A percentile compares a stretch with the other conserved stretches of the same genome.
Evolutionary conservation across 2,797 vertebrate species (phyloP).

Genomic region (Triplophysa yarkandensis): DNA sequence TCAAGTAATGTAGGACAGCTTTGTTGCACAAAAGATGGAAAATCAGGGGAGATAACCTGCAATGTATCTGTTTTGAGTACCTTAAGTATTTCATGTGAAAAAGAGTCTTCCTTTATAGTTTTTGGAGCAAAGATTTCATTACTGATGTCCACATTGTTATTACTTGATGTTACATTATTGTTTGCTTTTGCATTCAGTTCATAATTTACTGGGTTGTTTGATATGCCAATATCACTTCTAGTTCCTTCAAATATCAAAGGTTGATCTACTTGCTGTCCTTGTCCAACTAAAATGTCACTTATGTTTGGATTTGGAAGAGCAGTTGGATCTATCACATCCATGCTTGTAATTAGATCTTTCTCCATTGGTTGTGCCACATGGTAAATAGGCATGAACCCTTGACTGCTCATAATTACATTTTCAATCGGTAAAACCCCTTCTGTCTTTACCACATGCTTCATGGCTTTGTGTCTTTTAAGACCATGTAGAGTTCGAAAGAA

Average conservation of each 20-base stretch:
- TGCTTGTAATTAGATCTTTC: constrained; percentile 68
- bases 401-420: constrained; percentile 60
- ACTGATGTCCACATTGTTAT: constrained; percentile 69
- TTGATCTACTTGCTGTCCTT: constrained; percentile 58
- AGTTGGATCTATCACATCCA: constrained; percentile 57
- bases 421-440: constrained; percentile 59
- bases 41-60: constrained; percentile 69
- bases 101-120: constrained; percentile 52
- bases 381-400: constrained; percentile 63
- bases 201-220: constrained; percentile 55
- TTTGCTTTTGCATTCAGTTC: constrained; percentile 66
- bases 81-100: constrained; percentile 71
- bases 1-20: constrained; percentile 57
- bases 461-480: constrained; percentile 91
- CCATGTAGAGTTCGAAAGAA: constrained; percentile 89
- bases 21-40: constrained; percentile 64
- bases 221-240: constrained; percentile 61
- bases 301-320: constrained; percentile 61
- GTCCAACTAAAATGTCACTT: constrained; percentile 57
- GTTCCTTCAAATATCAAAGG: constrained; percentile 64
- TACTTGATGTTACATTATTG: constrained; percentile 74
- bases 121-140: constrained; percentile 47
- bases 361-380: constrained; percentile 65
- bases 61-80: constrained; percentile 74
- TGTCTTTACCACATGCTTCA: constrained; percentile 83